These are phyloP conservation scores for Ornithoptera priamus DNA, from an alignment of 2,888 invertebrate species.

Conservation along the genomic window DNA sequence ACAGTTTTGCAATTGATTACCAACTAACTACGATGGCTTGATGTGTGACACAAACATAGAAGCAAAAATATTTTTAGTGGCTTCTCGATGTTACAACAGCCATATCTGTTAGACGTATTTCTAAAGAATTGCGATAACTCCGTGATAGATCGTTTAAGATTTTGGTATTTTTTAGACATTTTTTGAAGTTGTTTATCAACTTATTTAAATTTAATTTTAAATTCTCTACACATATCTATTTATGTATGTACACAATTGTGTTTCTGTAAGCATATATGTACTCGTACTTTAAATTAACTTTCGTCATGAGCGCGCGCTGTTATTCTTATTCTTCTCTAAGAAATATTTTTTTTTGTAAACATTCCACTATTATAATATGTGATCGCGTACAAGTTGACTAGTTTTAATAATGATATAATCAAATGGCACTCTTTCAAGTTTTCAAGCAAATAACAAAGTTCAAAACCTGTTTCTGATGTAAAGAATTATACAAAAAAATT, in stretches of 20 bases:
- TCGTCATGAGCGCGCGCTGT: too few relatives aligned
- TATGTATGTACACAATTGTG: not conserved
- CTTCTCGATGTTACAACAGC: slow-evolving; percentile 32
- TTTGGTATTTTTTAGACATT: not conserved
- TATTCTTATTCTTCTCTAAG: too few relatives aligned
- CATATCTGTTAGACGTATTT: slow-evolving; percentile 5
- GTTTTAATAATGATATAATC: too few relatives aligned
- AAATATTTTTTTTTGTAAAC: too few relatives aligned
- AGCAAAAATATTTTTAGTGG: slow-evolving; percentile 39
- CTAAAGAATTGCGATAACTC: slow-evolving; percentile 3
- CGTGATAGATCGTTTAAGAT: slow-evolving; percentile 1
- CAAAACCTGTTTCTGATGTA: too few relatives aligned
- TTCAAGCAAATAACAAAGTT: too few relatives aligned
- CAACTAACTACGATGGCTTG: slow-evolving; percentile 33
- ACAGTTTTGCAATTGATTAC: slow-evolving; percentile 50
- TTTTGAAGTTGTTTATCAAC: not conserved
- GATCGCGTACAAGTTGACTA: too few relatives aligned
- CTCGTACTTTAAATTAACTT: too few relatives aligned
- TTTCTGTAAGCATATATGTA: too few relatives aligned
- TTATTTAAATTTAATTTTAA: not conserved
- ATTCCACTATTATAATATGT: too few relatives aligned
- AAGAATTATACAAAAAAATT: too few relatives aligned
- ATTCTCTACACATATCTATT: not conserved
- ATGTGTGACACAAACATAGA: slow-evolving; percentile 41
- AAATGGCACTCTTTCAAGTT: too few relatives aligned